These are phyloP conservation scores for Poeciliopsis turrubarensis DNA, from an alignment of 2,113 vertebrate genomes.

Conservation along the genomic window DNA sequence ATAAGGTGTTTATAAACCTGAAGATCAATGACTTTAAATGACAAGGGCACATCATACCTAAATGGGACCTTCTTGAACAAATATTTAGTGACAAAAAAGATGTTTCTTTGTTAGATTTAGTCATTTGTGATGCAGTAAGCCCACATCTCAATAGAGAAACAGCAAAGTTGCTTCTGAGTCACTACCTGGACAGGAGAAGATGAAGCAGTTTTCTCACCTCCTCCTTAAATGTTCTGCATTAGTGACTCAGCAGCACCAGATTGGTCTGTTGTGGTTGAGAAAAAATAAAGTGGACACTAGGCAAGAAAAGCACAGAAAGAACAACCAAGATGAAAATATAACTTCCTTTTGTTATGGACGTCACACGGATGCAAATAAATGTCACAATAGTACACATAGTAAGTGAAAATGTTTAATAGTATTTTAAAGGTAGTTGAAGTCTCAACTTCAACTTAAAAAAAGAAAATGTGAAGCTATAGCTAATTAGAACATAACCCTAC, in stretches of 20 bases:
- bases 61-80: no score
- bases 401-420: not conserved
- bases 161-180: constrained; percentile 16
- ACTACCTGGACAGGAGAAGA: constrained; percentile 3
- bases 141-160: not conserved
- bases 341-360: no score
- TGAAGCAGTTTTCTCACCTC: constrained; percentile 47
- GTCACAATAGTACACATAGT: not conserved
- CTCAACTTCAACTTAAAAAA: not conserved
- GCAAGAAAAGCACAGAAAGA: not conserved
- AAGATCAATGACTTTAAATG: no score
- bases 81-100: not conserved
- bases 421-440: not conserved
- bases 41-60: no score
- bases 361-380: not conserved
- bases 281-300: not conserved
- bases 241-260: constrained; percentile 26
- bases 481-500: not conserved
- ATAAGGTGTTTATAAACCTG: no score
- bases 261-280: not conserved
- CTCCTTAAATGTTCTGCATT: constrained; percentile 48
- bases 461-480: not conserved
- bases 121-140: constrained; percentile 3
- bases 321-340: not conserved
- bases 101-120: not conserved